Evolutionary conservation across 2,797 vertebrate genomes (phyloP).

Genomic region (Halcyon badia): DNA sequence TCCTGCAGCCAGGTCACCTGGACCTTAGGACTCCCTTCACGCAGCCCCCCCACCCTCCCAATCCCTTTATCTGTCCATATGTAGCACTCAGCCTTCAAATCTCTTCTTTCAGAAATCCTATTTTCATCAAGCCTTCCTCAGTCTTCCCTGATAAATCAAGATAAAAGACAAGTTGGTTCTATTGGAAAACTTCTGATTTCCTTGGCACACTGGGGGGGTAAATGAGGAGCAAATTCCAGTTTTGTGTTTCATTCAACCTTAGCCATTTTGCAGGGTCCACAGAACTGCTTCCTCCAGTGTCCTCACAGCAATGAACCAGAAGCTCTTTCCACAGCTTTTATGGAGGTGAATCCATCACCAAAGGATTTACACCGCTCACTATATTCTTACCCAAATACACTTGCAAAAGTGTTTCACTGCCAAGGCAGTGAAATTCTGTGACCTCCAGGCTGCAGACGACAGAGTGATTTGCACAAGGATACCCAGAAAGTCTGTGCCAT

Average conservation of each 20-base stretch:
- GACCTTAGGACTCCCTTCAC: not conserved
- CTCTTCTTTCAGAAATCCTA: constrained; percentile 46
- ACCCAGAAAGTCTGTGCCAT: not conserved
- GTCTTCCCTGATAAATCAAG: not conserved
- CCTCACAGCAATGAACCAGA: not conserved
- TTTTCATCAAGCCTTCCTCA: constrained; percentile 41
- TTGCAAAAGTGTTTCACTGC: not conserved
- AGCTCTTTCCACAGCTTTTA: not conserved
- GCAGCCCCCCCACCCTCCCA: not conserved
- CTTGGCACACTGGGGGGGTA: not conserved
- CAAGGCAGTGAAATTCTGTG: not conserved
- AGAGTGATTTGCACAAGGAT: not conserved
- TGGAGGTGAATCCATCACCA: not conserved
- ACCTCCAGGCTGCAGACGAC: not conserved
- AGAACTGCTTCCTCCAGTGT: not conserved
- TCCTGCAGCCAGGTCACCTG: not conserved
- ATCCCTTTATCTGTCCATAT: constrained; percentile 6
- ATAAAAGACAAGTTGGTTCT: not conserved
- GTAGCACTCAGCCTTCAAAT: constrained; percentile 12
- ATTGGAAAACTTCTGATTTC: not conserved
- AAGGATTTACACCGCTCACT: not conserved
- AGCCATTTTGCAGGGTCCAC: not conserved
- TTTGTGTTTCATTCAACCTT: not conserved
- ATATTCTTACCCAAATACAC: not conserved
- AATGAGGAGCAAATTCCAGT: not conserved